These are phyloP conservation scores for Phyllopteryx taeniolatus DNA, from an alignment of 2,113 vertebrate genomes.

Conservation along the genomic window DNA sequence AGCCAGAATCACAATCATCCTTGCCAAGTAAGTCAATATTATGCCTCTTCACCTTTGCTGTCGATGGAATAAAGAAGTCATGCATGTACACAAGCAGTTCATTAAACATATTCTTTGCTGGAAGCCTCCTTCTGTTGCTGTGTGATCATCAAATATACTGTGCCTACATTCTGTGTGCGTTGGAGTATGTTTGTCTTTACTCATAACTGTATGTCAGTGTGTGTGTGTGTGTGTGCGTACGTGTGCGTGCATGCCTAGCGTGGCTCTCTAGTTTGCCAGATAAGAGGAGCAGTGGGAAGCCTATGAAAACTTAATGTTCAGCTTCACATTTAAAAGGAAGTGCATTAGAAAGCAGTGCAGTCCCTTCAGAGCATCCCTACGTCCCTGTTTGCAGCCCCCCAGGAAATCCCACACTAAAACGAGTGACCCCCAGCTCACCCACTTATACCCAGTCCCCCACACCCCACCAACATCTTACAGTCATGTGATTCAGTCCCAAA, in stretches of 20 bases:
- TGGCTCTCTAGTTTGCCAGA: slow-evolving; percentile 32
- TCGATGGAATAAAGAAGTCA: background rate
- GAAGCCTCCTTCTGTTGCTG: background rate
- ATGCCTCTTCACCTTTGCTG: background rate
- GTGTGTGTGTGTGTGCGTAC: background rate
- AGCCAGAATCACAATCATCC: background rate
- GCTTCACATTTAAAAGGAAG: slow-evolving; percentile 67
- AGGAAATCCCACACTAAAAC: slow-evolving; percentile 36
- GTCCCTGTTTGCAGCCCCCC: slow-evolving; percentile 43
- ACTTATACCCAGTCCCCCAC: background rate
- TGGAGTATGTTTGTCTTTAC: slow-evolving; percentile 26
- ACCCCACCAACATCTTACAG: slow-evolving; percentile 16
- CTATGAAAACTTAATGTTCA: slow-evolving; percentile 67
- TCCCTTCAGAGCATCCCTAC: slow-evolving; percentile 37
- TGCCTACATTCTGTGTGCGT: background rate
- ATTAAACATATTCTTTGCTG: background rate
- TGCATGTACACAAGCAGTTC: background rate
- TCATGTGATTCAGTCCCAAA: slow-evolving; percentile 24
- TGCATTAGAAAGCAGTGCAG: slow-evolving; percentile 60
- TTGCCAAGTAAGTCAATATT: background rate
- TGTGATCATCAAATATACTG: slow-evolving; percentile 2
- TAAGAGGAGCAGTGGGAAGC: slow-evolving; percentile 58
- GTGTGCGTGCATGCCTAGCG: slow-evolving; percentile 21
- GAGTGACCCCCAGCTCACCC: slow-evolving; percentile 29
- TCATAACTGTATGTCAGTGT: background rate